phyloP scores from a whole-genome alignment of 2,888 invertebrate genomes.

The Cheiracanthium punctorium region DNA sequence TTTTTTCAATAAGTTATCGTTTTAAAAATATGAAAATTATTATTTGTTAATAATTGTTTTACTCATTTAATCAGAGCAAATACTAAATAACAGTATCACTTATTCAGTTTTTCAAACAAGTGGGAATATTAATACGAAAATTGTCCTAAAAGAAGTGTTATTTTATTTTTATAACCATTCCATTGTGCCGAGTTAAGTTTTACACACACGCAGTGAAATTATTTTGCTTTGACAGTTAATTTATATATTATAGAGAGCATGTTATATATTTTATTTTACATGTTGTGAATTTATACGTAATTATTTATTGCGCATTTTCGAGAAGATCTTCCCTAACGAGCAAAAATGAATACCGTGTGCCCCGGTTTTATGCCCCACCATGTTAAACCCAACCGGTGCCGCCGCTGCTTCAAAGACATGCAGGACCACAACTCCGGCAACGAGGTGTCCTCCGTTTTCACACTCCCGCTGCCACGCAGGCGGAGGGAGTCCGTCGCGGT shows the following conservation, averaged over 20 bases:
- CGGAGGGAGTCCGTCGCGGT: slow-evolving; percentile 63
- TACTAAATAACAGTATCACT: not conserved
- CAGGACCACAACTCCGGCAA: slow-evolving; percentile 65
- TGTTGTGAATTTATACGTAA: not conserved
- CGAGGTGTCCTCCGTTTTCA: slow-evolving; percentile 58
- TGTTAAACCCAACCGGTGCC: slow-evolving; percentile 94
- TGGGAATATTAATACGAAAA: not conserved
- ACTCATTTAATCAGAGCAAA: too few species aligned
- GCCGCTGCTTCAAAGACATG: slow-evolving; percentile 87
- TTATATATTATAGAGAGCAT: not conserved
- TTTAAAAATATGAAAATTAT: too few species aligned
- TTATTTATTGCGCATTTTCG: too few species aligned
- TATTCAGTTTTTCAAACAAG: not conserved
- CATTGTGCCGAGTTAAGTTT: not conserved
- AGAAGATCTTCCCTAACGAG: too few species aligned
- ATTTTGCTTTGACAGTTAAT: not conserved
- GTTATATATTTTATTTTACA: not conserved
- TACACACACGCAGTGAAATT: not conserved
- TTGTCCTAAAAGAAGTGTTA: not conserved
- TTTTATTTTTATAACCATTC: slow-evolving; percentile 2
- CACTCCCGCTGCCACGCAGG: slow-evolving; percentile 53
- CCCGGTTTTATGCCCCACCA: slow-evolving; percentile 95
- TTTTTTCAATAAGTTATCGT: too few species aligned
- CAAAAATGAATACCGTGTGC: slow-evolving; percentile 69
- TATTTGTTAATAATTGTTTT: too few species aligned